Evolutionary conservation across 2,888 invertebrate species (phyloP).

Genomic region (Leucania comma): DNA sequence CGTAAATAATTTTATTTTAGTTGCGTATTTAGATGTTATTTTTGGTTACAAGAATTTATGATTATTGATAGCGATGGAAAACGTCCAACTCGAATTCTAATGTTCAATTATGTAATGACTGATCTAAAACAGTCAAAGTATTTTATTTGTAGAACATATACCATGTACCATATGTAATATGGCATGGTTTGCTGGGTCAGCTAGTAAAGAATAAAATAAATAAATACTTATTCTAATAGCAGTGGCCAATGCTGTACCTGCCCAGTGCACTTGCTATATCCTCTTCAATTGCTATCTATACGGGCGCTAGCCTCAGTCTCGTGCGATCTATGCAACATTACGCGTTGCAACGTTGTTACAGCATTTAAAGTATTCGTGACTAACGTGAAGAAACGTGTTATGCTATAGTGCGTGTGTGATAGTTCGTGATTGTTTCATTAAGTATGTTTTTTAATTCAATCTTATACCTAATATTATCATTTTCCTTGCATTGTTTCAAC

Average conservation of each 20-base stretch:
- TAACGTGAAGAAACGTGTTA: not conserved
- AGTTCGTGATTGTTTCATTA: not conserved
- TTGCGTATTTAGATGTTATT: not conserved
- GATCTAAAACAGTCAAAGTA: too few relatives aligned
- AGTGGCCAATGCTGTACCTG: constrained; percentile 15
- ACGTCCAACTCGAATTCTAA: not conserved
- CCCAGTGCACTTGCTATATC: constrained; percentile 1
- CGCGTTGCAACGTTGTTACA: not conserved
- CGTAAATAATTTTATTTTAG: constrained; percentile 20
- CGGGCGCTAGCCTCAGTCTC: constrained; percentile 12
- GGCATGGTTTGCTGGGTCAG: too few relatives aligned
- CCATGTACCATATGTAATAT: too few relatives aligned
- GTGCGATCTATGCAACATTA: not conserved
- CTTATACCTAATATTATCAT: too few relatives aligned
- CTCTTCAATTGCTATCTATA: not conserved
- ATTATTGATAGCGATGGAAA: not conserved
- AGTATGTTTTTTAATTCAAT: not conserved
- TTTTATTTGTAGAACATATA: too few relatives aligned
- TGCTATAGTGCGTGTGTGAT: not conserved
- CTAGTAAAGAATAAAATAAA: too few relatives aligned
- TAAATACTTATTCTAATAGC: not conserved
- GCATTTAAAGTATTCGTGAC: not conserved
- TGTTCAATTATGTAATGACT: not conserved
- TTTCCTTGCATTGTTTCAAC: too few relatives aligned
- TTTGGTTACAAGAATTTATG: not conserved